Base-by-base conservation (phyloP, 1,140 invertebrate genomes). In the Adoxophyes honmai region DNA sequence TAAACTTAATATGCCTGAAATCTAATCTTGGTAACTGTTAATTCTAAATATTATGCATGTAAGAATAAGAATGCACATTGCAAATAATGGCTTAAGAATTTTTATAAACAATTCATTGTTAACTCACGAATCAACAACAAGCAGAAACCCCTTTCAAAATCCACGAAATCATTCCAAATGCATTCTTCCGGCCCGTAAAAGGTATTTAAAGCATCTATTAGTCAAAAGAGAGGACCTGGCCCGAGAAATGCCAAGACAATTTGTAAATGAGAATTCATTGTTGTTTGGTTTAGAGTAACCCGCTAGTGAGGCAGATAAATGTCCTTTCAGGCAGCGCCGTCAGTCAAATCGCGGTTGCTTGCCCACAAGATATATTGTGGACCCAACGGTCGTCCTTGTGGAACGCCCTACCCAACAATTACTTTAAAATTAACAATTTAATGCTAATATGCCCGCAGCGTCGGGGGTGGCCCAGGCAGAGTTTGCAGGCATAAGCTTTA, bases 201-300 rank as follows among this genome's bases (percentile, higher is more conserved):
- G 10, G 18, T 48, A 28, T 11, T 48, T 44, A 21, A 44, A 57
- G 39, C 34, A 51, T 62, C 57, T 57, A 75, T 75, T 70, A 70
- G 64, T 75, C 62, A 73, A 70, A 73, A 78, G 76, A 78, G 73
- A 69, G 59, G 64, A 71, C 60, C 57, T 75, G 71, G 64, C 77
- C 74, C 79, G 73, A 83, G 75, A 79, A 84, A 84, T 75, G 66
- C 58, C 58, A 66, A 80, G 85, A 86, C 78, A 84, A 88, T 85
- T 88, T 85, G 83, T 85, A 82, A 85, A 88, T 88, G 80, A 85
- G 78, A 81, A 86, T 88, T 85, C 85, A 88, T 85, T 86, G 83
- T 85, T 86, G 81, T 88, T 88, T 85, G 85, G 77, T 86, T 80
- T 81, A 82, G 77, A 81, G 81, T 85, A 84, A 82, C 83, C 81